Evolutionary conservation across 2,888 invertebrate species (phyloP), one percentile per base, ranked within the genome.

Genomic region (Ryuthela nishihirai): DNA sequence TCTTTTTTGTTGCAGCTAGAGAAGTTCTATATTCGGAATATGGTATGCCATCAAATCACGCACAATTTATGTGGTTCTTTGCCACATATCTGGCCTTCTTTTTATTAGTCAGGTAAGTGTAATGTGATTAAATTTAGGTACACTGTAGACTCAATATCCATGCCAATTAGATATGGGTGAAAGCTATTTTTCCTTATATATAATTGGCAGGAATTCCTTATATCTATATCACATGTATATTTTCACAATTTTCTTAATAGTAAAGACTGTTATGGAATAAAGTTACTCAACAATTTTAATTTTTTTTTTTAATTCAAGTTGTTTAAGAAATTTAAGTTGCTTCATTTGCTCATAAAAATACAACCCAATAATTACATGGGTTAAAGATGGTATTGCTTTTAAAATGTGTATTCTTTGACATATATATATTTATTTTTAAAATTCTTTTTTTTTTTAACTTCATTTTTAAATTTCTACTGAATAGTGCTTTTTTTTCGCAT

Each of bases 61-160:
- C 91, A 68, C 92, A 92, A 76, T 88, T 89, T 74, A 85, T 88
- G 78, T 90, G 89, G 87, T 93, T 92, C 76, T 90, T 91, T 76
- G 83, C 88, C 65, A 81, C 83, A 45, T 93, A 92, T 76, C 82
- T 88, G 66, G 80, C 85, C 65, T 85, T 88, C 75, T 92, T 92
- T 77, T 83, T 91, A 70, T 81, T 87, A 71, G 83, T 91, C 71
- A 85, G 91, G 91, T 91, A 78, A 78, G 72, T 56, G 9, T 2
- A 5, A 2, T 34, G 18, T 29, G 17, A 26, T n/a, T n/a, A n/a
- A n/a, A n/a, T n/a, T n/a, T n/a, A n/a, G n/a, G n/a, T n/a, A n/a
- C 18, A 32, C n/a, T 32, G 10, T 12, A 10, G 32, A 10, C 32
- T 32, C n/a, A 32, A 32, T 10, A 12, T n/a, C 10, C 10, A n/a